Conservation (phyloP, 2,797 vertebrate genomes). For the Poecile montanus region DNA sequence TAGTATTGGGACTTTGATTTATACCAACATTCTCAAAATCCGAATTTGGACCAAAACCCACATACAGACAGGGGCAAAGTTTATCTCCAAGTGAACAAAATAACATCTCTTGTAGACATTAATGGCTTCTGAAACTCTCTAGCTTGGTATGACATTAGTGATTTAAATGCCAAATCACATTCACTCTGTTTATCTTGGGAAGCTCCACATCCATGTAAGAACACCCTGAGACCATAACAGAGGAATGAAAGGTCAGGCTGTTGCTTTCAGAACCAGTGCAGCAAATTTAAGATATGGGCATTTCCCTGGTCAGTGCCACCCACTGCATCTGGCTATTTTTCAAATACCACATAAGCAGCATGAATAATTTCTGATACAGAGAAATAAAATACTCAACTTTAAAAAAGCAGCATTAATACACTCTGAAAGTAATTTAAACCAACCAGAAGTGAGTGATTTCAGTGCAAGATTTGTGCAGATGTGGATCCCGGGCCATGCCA, state of each 20-base stretch:
- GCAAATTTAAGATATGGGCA: constrained; percentile 21
- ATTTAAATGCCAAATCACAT: constrained; percentile 74
- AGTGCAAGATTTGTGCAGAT: background rate
- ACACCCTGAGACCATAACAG: constrained; percentile 66
- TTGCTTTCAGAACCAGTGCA: constrained; percentile 34
- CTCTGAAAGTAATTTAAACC: background rate
- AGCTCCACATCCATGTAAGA: constrained; percentile 24
- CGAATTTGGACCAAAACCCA: background rate
- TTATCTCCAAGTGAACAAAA: constrained; percentile 27
- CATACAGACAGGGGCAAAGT: background rate
- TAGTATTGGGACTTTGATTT: background rate
- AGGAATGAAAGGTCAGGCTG: constrained; percentile 72
- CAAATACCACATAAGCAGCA: background rate
- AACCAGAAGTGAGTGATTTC: background rate
- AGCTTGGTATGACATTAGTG: constrained; percentile 46
- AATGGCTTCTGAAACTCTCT: constrained; percentile 66
- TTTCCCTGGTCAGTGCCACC: background rate
- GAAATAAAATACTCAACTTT: background rate
- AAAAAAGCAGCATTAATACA: background rate
- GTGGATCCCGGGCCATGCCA: background rate
- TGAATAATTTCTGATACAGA: background rate
- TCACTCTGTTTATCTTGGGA: constrained; percentile 70
- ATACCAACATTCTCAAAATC: background rate
- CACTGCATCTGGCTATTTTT: background rate
- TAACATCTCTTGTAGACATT: constrained; percentile 34